These are phyloP conservation scores for Tenthredo amoena DNA, from an alignment of 2,888 invertebrate genomes.

Conservation along the genomic window DNA sequence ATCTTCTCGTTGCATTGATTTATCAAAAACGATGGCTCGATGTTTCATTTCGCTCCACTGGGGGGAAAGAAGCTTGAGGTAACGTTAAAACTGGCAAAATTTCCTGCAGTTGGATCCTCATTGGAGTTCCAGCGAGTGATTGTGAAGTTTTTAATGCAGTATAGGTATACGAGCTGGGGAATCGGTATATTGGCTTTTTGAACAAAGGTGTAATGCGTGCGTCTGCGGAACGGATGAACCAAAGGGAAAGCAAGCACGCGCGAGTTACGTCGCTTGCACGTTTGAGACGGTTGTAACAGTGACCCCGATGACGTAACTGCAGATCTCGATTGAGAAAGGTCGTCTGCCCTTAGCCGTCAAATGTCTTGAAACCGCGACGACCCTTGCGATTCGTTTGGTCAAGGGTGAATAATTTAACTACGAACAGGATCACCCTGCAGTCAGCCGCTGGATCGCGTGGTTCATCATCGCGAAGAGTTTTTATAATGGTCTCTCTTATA, in stretches of 20 bases:
- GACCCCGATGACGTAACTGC: slow-evolving; percentile 45
- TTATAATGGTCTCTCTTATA: neutral
- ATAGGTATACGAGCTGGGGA: neutral
- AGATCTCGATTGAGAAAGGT: slow-evolving; percentile 50
- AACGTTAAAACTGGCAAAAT: neutral
- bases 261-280: slow-evolving; percentile 38
- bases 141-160: neutral
- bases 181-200: neutral
- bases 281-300: slow-evolving; percentile 43
- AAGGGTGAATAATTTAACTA: slow-evolving; percentile 44
- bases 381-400: slow-evolving; percentile 54
- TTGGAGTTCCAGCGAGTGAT: neutral
- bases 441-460: neutral
- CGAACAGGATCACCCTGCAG: neutral
- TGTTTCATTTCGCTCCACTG: neutral
- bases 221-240: slow-evolving; percentile 17
- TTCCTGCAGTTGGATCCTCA: neutral
- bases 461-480: neutral
- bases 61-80: neutral
- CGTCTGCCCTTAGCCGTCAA: slow-evolving; percentile 56
- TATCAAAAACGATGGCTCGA: neutral
- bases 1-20: neutral
- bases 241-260: slow-evolving; percentile 48
- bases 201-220: slow-evolving; percentile 21
- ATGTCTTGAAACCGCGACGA: slow-evolving; percentile 56